phyloP scores from a whole-genome alignment of 2,888 invertebrate species.

The Cactoblastis cactorum region DNA sequence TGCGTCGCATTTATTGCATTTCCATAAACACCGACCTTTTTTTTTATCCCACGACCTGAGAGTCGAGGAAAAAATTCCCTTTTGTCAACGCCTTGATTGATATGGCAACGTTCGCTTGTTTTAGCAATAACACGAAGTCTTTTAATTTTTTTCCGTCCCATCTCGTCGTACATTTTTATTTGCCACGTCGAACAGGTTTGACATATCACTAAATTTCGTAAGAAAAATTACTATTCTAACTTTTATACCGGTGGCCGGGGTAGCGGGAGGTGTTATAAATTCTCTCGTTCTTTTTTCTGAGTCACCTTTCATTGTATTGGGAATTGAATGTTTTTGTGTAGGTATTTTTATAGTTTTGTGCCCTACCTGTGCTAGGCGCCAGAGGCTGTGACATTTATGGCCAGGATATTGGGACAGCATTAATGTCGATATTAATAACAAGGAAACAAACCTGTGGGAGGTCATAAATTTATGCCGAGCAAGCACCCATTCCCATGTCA shows the following conservation, averaged over 20 bases:
- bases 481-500: constrained; percentile 52
- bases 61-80: constrained; percentile 58
- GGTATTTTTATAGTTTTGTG: constrained; percentile 53
- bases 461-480: constrained; percentile 63
- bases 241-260: constrained; percentile 69
- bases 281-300: constrained; percentile 57
- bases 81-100: constrained; percentile 78
- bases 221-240: constrained; percentile 74
- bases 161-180: constrained; percentile 71
- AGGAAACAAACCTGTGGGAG: constrained; percentile 58
- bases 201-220: constrained; percentile 78
- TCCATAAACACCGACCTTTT: constrained; percentile 70
- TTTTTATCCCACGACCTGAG: constrained; percentile 59
- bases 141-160: constrained; percentile 51
- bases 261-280: constrained; percentile 68
- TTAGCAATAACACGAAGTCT: constrained; percentile 72
- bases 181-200: constrained; percentile 72
- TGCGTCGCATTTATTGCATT: constrained; percentile 59
- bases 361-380: constrained; percentile 76
- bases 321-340: constrained; percentile 63
- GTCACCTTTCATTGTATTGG: constrained; percentile 61
- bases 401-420: constrained; percentile 75
- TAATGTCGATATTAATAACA: constrained; percentile 76
- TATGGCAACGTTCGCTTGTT: constrained; percentile 76
- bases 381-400: constrained; percentile 74